These are phyloP conservation scores for Acomys russatus DNA, from an alignment of 2,797 vertebrate genomes.

Conservation along the genomic window DNA sequence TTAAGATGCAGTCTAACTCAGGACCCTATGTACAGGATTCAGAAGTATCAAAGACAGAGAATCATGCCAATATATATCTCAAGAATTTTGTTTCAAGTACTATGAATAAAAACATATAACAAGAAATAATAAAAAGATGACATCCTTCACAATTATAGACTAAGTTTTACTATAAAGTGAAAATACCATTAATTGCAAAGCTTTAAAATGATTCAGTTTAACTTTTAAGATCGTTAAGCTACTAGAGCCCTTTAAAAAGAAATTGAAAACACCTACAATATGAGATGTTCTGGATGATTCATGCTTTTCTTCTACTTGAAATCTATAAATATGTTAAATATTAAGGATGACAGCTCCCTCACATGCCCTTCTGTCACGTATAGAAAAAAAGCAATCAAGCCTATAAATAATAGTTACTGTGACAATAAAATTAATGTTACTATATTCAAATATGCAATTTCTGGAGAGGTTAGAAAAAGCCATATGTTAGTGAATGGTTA, in stretches of 20 bases:
- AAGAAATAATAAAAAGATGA: neutral
- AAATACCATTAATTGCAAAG: neutral
- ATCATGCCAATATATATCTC: neutral
- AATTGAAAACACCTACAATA: neutral
- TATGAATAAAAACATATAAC: neutral
- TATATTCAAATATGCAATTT: neutral
- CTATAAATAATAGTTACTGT: neutral
- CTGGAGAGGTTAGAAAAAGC: neutral
- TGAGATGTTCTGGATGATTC: neutral
- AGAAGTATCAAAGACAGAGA: neutral
- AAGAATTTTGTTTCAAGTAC: neutral
- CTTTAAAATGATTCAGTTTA: conserved; percentile 5
- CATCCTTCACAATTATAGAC: neutral
- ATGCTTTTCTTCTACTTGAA: neutral
- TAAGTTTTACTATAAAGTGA: neutral
- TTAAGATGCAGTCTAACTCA: too few relatives aligned
- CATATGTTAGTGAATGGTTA: neutral
- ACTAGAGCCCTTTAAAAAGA: neutral
- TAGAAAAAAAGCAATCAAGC: neutral
- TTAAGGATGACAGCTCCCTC: neutral
- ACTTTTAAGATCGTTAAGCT: conserved; percentile 36
- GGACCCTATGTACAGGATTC: neutral
- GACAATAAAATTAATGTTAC: neutral
- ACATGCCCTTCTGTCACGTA: neutral
- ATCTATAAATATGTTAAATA: neutral